These are phyloP conservation scores for Halcyon leucocephala DNA, from an alignment of 2,797 vertebrate species.

Conservation along the genomic window DNA sequence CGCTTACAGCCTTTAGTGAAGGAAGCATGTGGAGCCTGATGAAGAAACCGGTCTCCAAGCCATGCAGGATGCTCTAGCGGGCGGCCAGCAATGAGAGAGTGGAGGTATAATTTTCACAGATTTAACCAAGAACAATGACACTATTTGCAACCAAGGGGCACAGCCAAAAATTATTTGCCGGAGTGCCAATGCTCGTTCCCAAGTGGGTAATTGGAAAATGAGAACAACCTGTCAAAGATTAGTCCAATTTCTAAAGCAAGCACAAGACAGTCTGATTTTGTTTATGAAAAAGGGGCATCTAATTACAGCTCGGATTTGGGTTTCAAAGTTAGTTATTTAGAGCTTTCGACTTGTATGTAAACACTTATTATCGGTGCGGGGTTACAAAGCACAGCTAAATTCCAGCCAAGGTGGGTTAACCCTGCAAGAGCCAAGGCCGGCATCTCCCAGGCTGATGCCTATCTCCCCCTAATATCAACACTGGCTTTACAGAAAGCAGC, in stretches of 20 bases:
- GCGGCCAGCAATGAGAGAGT: conserved; percentile 38
- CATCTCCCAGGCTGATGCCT: conserved; percentile 21
- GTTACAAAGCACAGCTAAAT: neutral
- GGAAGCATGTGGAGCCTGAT: conserved; percentile 49
- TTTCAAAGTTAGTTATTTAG: conserved; percentile 42
- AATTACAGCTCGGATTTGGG: conserved; percentile 57
- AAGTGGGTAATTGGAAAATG: conserved; percentile 70
- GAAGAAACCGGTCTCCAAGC: conserved; percentile 40
- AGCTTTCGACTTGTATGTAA: neutral
- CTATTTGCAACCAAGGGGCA: conserved; percentile 64
- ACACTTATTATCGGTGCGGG: neutral
- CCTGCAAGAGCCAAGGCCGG: neutral
- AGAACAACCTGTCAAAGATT: conserved; percentile 76
- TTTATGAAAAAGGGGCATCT: conserved; percentile 64
- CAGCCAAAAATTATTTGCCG: conserved; percentile 69
- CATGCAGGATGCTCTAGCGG: conserved; percentile 50
- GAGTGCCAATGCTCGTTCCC: conserved; percentile 64
- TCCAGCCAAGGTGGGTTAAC: conserved; percentile 7
- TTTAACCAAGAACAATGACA: conserved; percentile 78
- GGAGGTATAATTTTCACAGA: conserved; percentile 59
- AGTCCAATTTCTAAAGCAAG: conserved; percentile 74
- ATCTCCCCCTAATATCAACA: conserved; percentile 22
- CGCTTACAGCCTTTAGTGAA: neutral
- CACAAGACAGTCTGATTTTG: conserved; percentile 58
- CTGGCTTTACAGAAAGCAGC: conserved; percentile 25